Evolutionary conservation across 2,113 vertebrate species (phyloP).

Genomic region (Rostratula benghalensis): DNA sequence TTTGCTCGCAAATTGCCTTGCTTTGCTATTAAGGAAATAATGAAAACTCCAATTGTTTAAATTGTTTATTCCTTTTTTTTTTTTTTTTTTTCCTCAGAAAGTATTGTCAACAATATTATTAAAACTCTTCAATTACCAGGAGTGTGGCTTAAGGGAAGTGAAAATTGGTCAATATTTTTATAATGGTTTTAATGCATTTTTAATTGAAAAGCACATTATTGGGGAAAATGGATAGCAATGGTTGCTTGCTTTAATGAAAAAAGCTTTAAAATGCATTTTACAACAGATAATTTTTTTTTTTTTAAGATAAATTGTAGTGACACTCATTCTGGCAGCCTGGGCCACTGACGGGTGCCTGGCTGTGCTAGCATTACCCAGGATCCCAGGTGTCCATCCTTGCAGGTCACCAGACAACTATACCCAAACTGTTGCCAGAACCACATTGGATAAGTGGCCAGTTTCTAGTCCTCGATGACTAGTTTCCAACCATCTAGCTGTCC

Average conservation of each 20-base stretch:
- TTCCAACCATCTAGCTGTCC: not conserved
- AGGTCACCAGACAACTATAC: not conserved
- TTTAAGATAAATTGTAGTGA: not conserved
- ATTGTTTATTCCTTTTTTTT: not conserved
- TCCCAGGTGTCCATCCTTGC: not conserved
- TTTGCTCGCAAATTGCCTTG: constrained; percentile 18
- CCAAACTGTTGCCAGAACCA: not conserved
- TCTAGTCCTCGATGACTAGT: not conserved
- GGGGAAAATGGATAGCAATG: constrained; percentile 26
- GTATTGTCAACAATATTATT: constrained; percentile 3
- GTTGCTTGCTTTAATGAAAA: constrained; percentile 41
- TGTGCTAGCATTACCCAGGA: not conserved
- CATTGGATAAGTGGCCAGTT: not conserved
- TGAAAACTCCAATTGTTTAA: constrained; percentile 14
- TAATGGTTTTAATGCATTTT: constrained; percentile 49
- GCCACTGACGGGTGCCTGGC: not conserved
- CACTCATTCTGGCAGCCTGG: not conserved
- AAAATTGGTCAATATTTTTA: constrained; percentile 56
- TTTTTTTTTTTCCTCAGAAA: not conserved
- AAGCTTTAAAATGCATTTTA: constrained; percentile 8
- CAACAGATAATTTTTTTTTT: not conserved
- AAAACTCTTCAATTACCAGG: constrained; percentile 41
- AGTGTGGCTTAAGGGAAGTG: constrained; percentile 28
- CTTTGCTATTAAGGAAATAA: constrained; percentile 50
- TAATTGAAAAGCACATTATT: constrained; percentile 59